A percentile compares a stretch with the other conserved stretches of the same genome.
phyloP scores from a whole-genome alignment of 2,113 vertebrate genomes.

The Galeopterus variegatus region DNA sequence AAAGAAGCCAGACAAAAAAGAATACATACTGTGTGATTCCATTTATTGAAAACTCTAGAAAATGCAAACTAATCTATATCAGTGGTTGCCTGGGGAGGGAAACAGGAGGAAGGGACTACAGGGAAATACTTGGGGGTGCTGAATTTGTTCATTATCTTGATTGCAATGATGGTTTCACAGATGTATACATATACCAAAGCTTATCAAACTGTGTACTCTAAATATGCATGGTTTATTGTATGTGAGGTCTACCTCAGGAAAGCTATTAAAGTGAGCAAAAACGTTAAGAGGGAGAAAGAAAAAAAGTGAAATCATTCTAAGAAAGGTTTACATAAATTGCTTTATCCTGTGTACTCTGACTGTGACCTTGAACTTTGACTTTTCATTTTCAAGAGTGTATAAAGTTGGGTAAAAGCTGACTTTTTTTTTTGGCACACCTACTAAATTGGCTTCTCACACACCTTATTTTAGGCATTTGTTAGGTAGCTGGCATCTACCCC shows the following conservation, averaged over 20 bases:
- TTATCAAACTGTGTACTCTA: neutral
- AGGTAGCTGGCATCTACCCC: neutral
- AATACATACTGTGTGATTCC: neutral
- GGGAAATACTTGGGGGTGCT: neutral
- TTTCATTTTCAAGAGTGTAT: neutral
- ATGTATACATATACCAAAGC: neutral
- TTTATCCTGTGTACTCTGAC: neutral
- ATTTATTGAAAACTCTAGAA: conserved; percentile 25
- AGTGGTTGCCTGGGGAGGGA: neutral
- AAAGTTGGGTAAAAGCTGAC: neutral
- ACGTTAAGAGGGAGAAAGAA: neutral
- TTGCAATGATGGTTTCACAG: neutral
- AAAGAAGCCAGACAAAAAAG: neutral
- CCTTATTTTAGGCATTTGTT: neutral
- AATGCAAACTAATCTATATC: neutral
- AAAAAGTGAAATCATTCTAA: neutral
- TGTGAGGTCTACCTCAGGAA: neutral
- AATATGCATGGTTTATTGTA: too few species aligned
- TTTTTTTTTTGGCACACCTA: neutral
- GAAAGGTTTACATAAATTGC: neutral
- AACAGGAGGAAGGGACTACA: neutral
- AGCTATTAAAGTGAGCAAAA: neutral
- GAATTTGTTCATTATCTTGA: neutral
- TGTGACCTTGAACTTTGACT: neutral
- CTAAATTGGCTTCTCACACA: neutral